These are phyloP conservation scores for Platyscapa corneri DNA, from an alignment of 1,140 invertebrate genomes.

Conservation along the genomic window DNA sequence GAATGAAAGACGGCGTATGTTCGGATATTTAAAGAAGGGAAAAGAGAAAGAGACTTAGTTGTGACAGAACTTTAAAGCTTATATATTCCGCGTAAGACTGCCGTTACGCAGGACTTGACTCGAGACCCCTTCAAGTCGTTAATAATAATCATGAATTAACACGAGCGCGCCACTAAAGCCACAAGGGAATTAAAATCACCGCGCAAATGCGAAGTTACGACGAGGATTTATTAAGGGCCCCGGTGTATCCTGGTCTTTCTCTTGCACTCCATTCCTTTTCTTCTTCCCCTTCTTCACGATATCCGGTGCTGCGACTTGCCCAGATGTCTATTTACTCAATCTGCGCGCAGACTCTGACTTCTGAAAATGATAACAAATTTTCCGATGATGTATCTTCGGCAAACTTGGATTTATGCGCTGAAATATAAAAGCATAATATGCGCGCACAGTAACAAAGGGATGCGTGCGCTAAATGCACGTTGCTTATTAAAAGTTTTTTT, in stretches of 20 bases:
- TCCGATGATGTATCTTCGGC: too few relatives aligned
- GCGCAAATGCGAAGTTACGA: slow-evolving; percentile 67
- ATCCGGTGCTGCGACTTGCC: too few relatives aligned
- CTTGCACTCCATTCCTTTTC: not conserved
- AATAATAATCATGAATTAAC: slow-evolving; percentile 73
- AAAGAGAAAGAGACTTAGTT: not conserved
- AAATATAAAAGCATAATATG: too few relatives aligned
- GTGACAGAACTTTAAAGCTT: not conserved
- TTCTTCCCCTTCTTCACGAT: not conserved
- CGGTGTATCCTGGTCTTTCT: slow-evolving; percentile 36
- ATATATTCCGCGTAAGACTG: not conserved
- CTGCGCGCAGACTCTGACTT: not conserved
- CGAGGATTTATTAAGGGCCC: slow-evolving; percentile 66
- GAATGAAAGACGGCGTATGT: not conserved
- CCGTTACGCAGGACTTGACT: not conserved
- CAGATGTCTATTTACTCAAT: not conserved
- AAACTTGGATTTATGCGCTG: too few relatives aligned
- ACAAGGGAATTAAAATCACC: slow-evolving; percentile 68
- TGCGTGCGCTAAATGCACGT: too few relatives aligned
- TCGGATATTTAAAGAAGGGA: not conserved
- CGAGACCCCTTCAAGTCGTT: slow-evolving; percentile 59
- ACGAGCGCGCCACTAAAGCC: slow-evolving; percentile 57
- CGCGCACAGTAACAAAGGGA: too few relatives aligned
- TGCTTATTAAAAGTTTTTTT: too few relatives aligned
- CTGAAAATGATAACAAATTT: not conserved